Percentiles rank a stretch among this genome's conserved stretches.
Conservation (phyloP, 2,888 invertebrate genomes). For the Caradrina kadenii region DNA sequence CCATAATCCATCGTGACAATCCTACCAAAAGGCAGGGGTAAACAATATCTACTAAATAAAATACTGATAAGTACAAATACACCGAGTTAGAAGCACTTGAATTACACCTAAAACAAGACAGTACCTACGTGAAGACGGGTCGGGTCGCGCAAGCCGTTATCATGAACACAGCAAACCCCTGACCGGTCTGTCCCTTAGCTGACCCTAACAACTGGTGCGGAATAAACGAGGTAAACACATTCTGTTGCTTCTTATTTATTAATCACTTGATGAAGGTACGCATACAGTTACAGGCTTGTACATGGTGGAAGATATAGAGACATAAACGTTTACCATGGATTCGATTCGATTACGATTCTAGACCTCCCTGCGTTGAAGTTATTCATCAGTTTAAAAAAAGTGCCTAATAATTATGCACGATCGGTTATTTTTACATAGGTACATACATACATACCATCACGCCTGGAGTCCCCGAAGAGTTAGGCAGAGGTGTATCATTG, state of each 20-base stretch:
- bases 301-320: too few species aligned
- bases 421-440: too few species aligned
- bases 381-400: too few species aligned
- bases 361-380: too few species aligned
- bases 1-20: background rate
- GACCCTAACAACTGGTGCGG: slow-evolving; percentile 43
- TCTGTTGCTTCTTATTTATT: slow-evolving; percentile 41
- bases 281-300: background rate
- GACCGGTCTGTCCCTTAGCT: slow-evolving; percentile 19
- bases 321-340: too few species aligned
- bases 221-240: slow-evolving; percentile 27
- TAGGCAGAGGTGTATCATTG: too few species aligned
- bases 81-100: slow-evolving; percentile 3
- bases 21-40: background rate
- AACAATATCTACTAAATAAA: background rate
- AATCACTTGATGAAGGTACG: slow-evolving; percentile 12
- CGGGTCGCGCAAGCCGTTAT: slow-evolving; percentile 38
- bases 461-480: too few species aligned
- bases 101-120: slow-evolving; percentile 2
- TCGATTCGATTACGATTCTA: too few species aligned
- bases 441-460: too few species aligned
- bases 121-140: slow-evolving; percentile 17
- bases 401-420: too few species aligned
- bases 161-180: slow-evolving; percentile 31
- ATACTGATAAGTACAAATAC: slow-evolving; percentile 5